phyloP scores from a whole-genome alignment of 1,140 invertebrate species.

The Sminthurinus signatus region DNA sequence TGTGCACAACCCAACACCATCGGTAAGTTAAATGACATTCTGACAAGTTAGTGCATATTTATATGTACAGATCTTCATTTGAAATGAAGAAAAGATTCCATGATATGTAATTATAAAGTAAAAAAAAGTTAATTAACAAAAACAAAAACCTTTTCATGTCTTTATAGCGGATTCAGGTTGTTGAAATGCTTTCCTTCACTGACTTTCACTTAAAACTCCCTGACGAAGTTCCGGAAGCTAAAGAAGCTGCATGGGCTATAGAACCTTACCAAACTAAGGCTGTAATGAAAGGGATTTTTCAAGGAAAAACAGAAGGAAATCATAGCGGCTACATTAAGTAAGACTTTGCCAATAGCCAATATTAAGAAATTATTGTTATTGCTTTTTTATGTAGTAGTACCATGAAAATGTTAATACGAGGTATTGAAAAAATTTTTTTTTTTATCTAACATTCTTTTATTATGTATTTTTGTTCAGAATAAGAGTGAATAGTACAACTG shows the following conservation, averaged over 20 bases:
- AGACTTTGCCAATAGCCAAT: slow-evolving; percentile 3
- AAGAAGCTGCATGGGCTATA: slow-evolving; percentile 81
- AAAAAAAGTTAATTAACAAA: too few relatives aligned
- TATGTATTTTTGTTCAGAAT: slow-evolving; percentile 50
- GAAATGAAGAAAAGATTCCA: too few relatives aligned
- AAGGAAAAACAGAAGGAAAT: slow-evolving; percentile 67
- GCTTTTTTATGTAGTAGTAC: slow-evolving; percentile 3
- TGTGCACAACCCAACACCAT: slow-evolving; percentile 94
- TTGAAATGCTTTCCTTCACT: slow-evolving; percentile 56
- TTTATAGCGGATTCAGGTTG: slow-evolving; percentile 78
- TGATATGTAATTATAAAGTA: too few relatives aligned
- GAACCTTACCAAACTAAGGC: slow-evolving; percentile 81
- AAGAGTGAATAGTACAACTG: slow-evolving; percentile 58
- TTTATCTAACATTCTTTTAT: slow-evolving; percentile 3
- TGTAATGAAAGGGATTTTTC: slow-evolving; percentile 77
- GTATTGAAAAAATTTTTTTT: slow-evolving; percentile 1
- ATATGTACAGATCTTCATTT: too few relatives aligned
- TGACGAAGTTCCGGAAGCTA: slow-evolving; percentile 47
- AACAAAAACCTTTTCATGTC: too few relatives aligned
- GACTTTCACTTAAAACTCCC: slow-evolving; percentile 87
- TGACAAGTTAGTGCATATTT: too few relatives aligned
- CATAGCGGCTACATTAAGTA: slow-evolving; percentile 73
- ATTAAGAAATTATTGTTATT: background rate
- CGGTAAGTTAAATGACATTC: too few relatives aligned
- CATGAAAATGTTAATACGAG: too few relatives aligned